A percentile compares a stretch with the other conserved stretches of the same genome.
phyloP scores from a whole-genome alignment of 2,888 invertebrate genomes.

The Isotomurus palustris region DNA sequence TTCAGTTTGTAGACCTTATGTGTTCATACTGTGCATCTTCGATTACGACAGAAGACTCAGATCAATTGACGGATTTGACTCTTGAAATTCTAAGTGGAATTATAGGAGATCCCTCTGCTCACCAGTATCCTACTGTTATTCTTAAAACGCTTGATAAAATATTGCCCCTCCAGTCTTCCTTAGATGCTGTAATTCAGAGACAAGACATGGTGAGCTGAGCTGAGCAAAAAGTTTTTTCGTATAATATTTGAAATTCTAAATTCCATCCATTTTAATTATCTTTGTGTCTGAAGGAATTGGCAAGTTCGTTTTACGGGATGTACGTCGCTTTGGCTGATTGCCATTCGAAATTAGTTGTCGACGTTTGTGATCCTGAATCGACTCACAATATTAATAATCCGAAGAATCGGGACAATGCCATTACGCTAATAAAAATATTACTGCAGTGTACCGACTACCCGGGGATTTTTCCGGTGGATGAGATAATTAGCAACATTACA shows the following conservation, averaged over 20 bases:
- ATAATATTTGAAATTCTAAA: background rate
- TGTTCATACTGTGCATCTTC: slow-evolving; percentile 31
- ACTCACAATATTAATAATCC: slow-evolving; percentile 29
- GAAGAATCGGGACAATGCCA: slow-evolving; percentile 33
- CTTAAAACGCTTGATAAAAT: slow-evolving; percentile 40
- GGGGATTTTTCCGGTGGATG: slow-evolving; percentile 42
- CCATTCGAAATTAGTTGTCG: slow-evolving; percentile 40
- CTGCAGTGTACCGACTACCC: slow-evolving; percentile 41
- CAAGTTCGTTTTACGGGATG: slow-evolving; percentile 43
- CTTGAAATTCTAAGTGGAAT: slow-evolving; percentile 43
- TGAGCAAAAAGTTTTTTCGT: background rate
- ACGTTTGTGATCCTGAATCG: slow-evolving; percentile 40
- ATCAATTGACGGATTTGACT: slow-evolving; percentile 30
- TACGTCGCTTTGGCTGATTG: slow-evolving; percentile 42
- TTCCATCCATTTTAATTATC: background rate
- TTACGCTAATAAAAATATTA: slow-evolving; percentile 36
- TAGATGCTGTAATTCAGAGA: slow-evolving; percentile 33
- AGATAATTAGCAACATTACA: slow-evolving; percentile 41
- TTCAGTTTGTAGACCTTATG: slow-evolving; percentile 32
- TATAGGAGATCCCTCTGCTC: slow-evolving; percentile 38
- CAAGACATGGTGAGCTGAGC: slow-evolving; percentile 34
- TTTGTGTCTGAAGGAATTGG: slow-evolving; percentile 33
- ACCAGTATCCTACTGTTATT: slow-evolving; percentile 37
- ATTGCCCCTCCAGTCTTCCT: slow-evolving; percentile 34
- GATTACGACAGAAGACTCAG: slow-evolving; percentile 31